These are phyloP conservation scores for Neosalanx taihuensis DNA, from an alignment of 2,797 vertebrate genomes.

Conservation along the genomic window DNA sequence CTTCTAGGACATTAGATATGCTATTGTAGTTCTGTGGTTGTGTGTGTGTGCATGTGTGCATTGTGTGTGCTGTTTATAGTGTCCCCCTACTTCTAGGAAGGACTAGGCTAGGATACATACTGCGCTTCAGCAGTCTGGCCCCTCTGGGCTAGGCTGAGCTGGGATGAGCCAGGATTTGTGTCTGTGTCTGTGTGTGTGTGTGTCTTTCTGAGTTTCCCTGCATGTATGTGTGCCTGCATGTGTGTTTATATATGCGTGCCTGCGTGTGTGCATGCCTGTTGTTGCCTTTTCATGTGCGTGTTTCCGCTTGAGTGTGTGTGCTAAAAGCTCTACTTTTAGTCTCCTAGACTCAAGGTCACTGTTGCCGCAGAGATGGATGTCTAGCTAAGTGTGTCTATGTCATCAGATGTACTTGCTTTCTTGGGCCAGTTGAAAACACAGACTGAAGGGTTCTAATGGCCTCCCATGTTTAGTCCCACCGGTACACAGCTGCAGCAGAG, in stretches of 20 bases:
- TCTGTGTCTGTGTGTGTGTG: slow-evolving; percentile 5
- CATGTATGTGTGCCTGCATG: slow-evolving; percentile 11
- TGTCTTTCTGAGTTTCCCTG: background rate
- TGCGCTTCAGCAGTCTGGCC: background rate
- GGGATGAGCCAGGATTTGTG: background rate
- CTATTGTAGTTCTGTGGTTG: slow-evolving; percentile 49
- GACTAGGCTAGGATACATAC: background rate
- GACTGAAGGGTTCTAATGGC: background rate
- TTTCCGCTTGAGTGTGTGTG: slow-evolving; percentile 31
- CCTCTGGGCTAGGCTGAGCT: slow-evolving; percentile 1
- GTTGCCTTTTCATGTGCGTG: slow-evolving; percentile 59
- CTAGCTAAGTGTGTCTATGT: background rate
- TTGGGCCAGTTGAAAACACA: background rate
- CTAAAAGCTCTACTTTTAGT: slow-evolving; percentile 63
- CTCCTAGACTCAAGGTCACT: slow-evolving; percentile 63
- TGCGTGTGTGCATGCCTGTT: slow-evolving; percentile 65
- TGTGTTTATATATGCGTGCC: slow-evolving; percentile 29
- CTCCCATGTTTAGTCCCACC: no score
- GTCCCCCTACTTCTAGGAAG: background rate
- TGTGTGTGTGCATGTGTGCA: slow-evolving; percentile 21
- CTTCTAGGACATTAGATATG: slow-evolving; percentile 76
- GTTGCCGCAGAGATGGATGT: background rate
- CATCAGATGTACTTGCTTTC: background rate
- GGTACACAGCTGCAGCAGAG: slow-evolving; percentile 10
- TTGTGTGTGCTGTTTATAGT: slow-evolving; percentile 5